These are phyloP conservation scores for Xestia sexstrigata DNA, from an alignment of 2,888 invertebrate genomes.

Conservation along the genomic window DNA sequence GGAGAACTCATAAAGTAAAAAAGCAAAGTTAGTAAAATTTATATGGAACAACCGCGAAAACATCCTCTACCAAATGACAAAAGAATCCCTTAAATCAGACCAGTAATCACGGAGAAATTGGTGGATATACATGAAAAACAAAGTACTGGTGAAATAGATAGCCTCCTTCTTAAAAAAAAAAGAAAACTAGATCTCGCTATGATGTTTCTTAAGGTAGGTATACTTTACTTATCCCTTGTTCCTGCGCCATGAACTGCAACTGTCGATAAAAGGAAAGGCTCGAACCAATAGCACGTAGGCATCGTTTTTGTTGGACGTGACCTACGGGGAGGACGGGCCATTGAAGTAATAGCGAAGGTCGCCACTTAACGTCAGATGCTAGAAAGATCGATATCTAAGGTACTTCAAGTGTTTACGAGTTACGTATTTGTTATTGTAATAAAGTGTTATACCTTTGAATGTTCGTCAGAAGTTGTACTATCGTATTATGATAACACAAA, in stretches of 20 bases:
- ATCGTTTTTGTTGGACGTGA: conserved; percentile 50
- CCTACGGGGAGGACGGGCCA: neutral
- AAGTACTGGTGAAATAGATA: neutral
- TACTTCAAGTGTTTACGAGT: too few species aligned
- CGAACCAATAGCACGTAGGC: conserved; percentile 43
- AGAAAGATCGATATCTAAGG: conserved; percentile 34
- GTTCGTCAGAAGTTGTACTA: too few species aligned
- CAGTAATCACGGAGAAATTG: neutral
- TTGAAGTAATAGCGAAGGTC: conserved; percentile 34
- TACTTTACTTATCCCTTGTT: conserved; percentile 5
- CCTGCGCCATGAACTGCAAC: conserved; percentile 40
- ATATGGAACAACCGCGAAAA: neutral
- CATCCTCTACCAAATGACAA: neutral
- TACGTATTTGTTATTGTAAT: too few species aligned
- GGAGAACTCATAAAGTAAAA: too few species aligned
- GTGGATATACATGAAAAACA: neutral
- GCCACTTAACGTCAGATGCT: conserved; percentile 42
- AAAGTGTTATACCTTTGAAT: too few species aligned
- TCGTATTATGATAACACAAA: too few species aligned
- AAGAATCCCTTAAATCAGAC: neutral
- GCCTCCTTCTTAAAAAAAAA: neutral
- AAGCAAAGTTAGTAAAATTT: neutral
- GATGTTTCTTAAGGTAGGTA: neutral
- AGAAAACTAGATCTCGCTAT: neutral
- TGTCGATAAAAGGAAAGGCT: conserved; percentile 41